These are phyloP conservation scores for Ashinkailepas kermadecensis DNA, from an alignment of 2,888 invertebrate species.

Conservation along the genomic window DNA sequence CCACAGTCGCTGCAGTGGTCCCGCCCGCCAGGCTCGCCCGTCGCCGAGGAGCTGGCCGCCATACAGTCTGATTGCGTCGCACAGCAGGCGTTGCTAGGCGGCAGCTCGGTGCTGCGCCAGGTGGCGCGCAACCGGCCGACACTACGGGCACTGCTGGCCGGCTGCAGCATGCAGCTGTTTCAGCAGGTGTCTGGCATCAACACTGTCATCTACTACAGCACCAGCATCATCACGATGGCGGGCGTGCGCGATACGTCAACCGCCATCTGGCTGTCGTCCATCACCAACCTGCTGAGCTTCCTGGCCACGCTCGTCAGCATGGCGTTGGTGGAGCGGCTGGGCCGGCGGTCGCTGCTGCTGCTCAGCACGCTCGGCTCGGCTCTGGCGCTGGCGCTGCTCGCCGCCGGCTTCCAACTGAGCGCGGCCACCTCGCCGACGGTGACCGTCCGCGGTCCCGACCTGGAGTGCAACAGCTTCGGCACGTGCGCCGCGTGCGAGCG, in stretches of 20 bases:
- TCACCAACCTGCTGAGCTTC: slow-evolving; percentile 46
- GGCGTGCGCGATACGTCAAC: slow-evolving; percentile 38
- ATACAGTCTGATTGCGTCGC: not conserved
- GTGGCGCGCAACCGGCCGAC: slow-evolving; percentile 35
- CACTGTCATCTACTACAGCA: slow-evolving; percentile 45
- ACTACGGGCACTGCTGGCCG: too few species aligned
- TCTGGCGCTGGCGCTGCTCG: slow-evolving; percentile 42
- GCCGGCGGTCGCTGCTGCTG: too few species aligned
- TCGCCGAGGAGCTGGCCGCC: not conserved
- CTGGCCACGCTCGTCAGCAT: slow-evolving; percentile 46
- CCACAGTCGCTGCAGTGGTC: not conserved
- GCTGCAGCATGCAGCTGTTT: too few species aligned
- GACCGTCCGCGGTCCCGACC: slow-evolving; percentile 43
- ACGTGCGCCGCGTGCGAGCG: slow-evolving; percentile 45
- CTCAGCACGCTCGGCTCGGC: slow-evolving; percentile 41
- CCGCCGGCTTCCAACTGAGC: slow-evolving; percentile 43
- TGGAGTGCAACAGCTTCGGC: slow-evolving; percentile 44
- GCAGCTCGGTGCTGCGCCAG: not conserved
- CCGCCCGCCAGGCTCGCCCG: not conserved
- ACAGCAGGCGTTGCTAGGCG: not conserved
- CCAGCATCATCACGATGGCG: slow-evolving; percentile 44
- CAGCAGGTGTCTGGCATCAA: too few species aligned
- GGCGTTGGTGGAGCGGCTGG: slow-evolving; percentile 46
- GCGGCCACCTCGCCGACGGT: slow-evolving; percentile 47
- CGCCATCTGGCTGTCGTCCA: slow-evolving; percentile 47